Conservation (phyloP, 1,140 invertebrate species). For the Neomicropteryx cornuta region DNA sequence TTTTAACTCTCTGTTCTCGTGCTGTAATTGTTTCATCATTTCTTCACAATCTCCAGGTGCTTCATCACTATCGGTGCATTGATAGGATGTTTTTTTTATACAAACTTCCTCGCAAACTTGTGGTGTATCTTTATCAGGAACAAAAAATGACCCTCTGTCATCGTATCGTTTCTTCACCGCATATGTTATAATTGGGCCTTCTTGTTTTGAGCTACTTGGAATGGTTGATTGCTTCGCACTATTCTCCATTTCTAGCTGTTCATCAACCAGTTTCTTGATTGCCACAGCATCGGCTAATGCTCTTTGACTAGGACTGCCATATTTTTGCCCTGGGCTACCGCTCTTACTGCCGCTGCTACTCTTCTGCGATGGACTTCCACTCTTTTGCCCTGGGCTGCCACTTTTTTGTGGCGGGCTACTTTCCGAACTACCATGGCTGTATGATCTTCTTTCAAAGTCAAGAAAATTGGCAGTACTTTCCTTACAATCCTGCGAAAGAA, state of each 20-base stretch:
- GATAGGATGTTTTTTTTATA: conserved; percentile 15
- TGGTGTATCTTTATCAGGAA: conserved; percentile 20
- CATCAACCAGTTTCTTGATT: conserved; percentile 36
- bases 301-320: conserved; percentile 41
- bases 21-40: conserved; percentile 37
- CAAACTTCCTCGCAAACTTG: conserved; percentile 13
- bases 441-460: conserved; percentile 38
- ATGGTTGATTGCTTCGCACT: conserved; percentile 22
- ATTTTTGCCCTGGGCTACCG: conserved; percentile 34
- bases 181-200: conserved; percentile 24
- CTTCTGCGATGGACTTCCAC: conserved; percentile 36
- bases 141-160: conserved; percentile 35
- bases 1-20: conserved; percentile 28
- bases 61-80: conserved; percentile 2
- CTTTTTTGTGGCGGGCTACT: conserved; percentile 37
- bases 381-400: conserved; percentile 33
- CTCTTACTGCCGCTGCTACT: conserved; percentile 34
- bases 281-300: conserved; percentile 31
- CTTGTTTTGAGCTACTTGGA: conserved; percentile 2
- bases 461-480: conserved; percentile 42
- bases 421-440: conserved; percentile 35
- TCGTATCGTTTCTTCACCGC: conserved; percentile 37
- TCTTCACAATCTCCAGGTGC: conserved; percentile 36
- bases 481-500: conserved; percentile 47
- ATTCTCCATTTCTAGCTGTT: conserved; percentile 35